Evolutionary conservation across 2,888 invertebrate genomes (phyloP), one percentile per base, ranked within the genome.

Genomic region (Drosophila algonquin): DNA sequence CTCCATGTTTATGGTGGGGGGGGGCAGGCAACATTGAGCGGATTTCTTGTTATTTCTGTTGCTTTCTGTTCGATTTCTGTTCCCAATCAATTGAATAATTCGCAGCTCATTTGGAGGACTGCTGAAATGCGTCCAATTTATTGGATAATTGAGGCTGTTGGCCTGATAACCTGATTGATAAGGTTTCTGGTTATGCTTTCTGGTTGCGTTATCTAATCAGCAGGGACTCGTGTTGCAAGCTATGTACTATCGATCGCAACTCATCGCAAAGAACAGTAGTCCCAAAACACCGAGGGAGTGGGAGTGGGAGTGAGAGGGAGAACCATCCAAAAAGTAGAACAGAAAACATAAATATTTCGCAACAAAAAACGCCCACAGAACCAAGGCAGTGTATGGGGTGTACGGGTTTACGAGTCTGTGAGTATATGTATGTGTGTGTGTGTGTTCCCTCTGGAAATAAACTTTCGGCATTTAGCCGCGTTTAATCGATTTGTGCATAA

Each of bases 401-500:
- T 30, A 9, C 9, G 30, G 9, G 10, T 32, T 32, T 10, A 51
- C 32, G n/a, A 32, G 65, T 6, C n/a, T 50, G 21, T 53, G 46
- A 55, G 24, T 57, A 51, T 53, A 10, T 57, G 16, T 57, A n/a
- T 59, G 46, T 63, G n/a, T 45, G 14, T 44, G 5, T 50, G 9
- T 32, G 52, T 59, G 58, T 69, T 63, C 51, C 62, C 59, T 63
- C 87, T 87, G 79, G 73, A 79, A 83, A 87, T 87, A 81, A 83
- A 81, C 87, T 81, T 83, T 79, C 75, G 77, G 73, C 84, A 75
- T 76, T 76, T 69, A 65, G 81, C 77, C 62, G 44, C 48, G 71
- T 65, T 83, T 74, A 83, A 88, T 85, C 87, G 89, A 74, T 76
- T 76, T 76, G 72, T 75, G 80, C 80, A 85, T 81, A 79, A 85